Percentiles rank a stretch among this genome's conserved stretches.
These are phyloP conservation scores for Phasianus colchicus DNA, from an alignment of 2,113 vertebrate genomes.

Conservation along the genomic window DNA sequence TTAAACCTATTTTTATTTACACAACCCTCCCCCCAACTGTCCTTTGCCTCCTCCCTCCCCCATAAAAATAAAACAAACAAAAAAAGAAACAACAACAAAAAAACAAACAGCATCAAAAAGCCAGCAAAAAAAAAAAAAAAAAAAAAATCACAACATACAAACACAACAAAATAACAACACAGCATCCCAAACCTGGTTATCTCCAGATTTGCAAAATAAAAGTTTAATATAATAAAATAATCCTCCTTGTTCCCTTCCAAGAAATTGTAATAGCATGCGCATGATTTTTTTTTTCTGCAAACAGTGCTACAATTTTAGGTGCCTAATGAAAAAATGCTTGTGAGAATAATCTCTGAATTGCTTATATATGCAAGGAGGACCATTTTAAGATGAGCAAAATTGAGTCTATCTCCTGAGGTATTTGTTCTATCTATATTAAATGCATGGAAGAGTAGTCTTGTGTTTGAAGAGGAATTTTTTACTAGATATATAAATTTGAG, in stretches of 20 bases:
- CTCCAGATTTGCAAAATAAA: not conserved
- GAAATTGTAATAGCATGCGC: not conserved
- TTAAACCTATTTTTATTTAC: not conserved
- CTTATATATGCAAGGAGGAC: not conserved
- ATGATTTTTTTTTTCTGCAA: not conserved
- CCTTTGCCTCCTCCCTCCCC: too few species aligned
- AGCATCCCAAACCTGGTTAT: not conserved
- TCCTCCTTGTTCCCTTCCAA: not conserved
- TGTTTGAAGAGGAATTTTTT: not conserved
- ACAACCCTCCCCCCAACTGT: not conserved
- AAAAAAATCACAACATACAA: not conserved
- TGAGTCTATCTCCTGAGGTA: not conserved
- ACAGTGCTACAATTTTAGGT: not conserved
- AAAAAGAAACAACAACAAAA: too few species aligned
- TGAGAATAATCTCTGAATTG: not conserved
- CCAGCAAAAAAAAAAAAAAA: too few species aligned
- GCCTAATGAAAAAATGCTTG: not conserved
- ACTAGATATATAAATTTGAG: not conserved
- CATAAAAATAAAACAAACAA: too few species aligned
- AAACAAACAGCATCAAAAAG: not conserved
- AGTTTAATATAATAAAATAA: not conserved
- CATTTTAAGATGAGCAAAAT: not conserved
- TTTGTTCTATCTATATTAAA: not conserved
- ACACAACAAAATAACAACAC: accelerated
- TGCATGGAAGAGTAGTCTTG: not conserved